Evolutionary conservation across 2,113 vertebrate genomes (phyloP), one percentile per base, ranked within the genome.

Genomic region (Pseudopodoces humilis): DNA sequence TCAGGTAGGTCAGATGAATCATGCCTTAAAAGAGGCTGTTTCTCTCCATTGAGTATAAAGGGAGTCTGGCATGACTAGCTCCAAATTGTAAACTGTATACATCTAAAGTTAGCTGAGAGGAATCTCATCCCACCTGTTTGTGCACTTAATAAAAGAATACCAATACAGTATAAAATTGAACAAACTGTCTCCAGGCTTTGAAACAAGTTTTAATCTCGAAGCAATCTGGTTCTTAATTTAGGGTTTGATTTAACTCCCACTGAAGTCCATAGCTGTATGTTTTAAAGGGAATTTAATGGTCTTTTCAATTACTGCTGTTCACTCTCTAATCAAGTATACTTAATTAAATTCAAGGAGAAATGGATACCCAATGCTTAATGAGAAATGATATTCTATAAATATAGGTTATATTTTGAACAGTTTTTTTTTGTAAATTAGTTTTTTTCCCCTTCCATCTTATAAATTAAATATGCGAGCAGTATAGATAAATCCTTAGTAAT

Each of bases 1-100:
- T 74, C 92, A 80, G 95, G 94, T 53, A 85, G 86, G 92, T 83
- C 90, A 83, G 64, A 59, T 93, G 96, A 96, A 90, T 96, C 94
- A 96, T 74, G 33, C 60, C 59, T 77, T 86, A 47, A 67, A 90
- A 93, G 74, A 81, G 35, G 37, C 39, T 88, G 27, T 78, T 93
- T 90, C 83, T 86, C 47, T 67, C 68, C 47, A 44, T 1, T 86
- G 60, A 83, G 23, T 71, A 75, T 78, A 75, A 92, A 95, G 52
- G 33, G 76, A 92, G 39, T 74, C 92, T 95, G 91, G 80, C 55
- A 67, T 28, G 59, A 83, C 43, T 43, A 46, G 71, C 88, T 95
- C 39, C 4, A 43, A 78, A 86, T 31, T 52, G 91, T 67, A 74
- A 52, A 63, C 23, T 69, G 15, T 47, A 4, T 23, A 16, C 35